Conservation (phyloP, 1,140 invertebrate species). For the Trichoplusia ni region DNA sequence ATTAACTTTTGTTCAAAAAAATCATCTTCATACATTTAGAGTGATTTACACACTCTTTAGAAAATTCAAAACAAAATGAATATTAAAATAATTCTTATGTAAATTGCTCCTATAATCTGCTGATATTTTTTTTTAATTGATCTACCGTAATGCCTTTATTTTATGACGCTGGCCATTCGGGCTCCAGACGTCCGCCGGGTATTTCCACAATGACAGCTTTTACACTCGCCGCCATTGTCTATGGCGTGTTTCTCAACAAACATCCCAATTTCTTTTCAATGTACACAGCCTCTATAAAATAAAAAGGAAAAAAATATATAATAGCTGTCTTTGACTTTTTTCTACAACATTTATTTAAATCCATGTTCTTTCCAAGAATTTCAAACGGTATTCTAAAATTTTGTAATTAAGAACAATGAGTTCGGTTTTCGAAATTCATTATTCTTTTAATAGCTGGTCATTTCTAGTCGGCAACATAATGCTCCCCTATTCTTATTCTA, state of each 20-base stretch:
- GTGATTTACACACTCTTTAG: not conserved
- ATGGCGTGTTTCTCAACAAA: conserved; percentile 26
- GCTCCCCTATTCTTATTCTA: not conserved
- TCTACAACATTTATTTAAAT: not conserved
- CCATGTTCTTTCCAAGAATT: conserved; percentile 14
- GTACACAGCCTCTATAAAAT: conserved; percentile 35
- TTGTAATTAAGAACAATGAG: conserved; percentile 17
- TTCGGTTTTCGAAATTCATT: conserved; percentile 13
- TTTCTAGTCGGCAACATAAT: not conserved
- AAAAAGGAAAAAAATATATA: not conserved
- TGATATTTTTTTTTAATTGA: not conserved
- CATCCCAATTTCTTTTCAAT: conserved; percentile 41
- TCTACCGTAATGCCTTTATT: conserved; percentile 1
- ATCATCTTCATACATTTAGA: no score
- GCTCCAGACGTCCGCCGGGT: not conserved
- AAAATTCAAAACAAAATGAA: not conserved
- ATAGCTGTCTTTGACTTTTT: conserved; percentile 3
- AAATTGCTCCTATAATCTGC: no score
- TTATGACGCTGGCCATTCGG: conserved; percentile 7
- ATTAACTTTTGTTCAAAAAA: no score
- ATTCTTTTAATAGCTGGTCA: not conserved
- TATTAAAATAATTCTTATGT: no score
- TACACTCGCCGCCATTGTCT: conserved; percentile 11
- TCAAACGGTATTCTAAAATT: conserved; percentile 12
- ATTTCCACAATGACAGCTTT: conserved; percentile 12